Evolutionary conservation across 1,140 invertebrate genomes (phyloP).

Genomic region (Pseudomyrmex flavicornis): DNA sequence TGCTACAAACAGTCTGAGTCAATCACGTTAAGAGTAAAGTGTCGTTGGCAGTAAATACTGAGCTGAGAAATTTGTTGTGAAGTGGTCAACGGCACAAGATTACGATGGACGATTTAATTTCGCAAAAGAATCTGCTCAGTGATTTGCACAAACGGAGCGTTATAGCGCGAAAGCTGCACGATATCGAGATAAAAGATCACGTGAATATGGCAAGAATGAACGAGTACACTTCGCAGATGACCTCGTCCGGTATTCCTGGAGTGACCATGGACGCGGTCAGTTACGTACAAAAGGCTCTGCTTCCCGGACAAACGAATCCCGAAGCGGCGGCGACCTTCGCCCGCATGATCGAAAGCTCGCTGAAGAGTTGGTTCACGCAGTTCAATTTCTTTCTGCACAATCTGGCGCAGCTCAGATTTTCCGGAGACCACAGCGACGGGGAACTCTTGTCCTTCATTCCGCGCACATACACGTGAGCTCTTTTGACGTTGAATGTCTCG

Average conservation of each 20-base stretch:
- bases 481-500: constrained; percentile 7
- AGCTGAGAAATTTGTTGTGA: background rate
- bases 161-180: constrained; percentile 69
- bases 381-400: constrained; percentile 99
- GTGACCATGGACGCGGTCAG: constrained; percentile 95
- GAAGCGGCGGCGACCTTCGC: constrained; percentile 98
- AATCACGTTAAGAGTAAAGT: constrained; percentile 45
- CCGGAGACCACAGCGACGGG: constrained; percentile 92
- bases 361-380: constrained; percentile 96
- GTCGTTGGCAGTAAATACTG: background rate
- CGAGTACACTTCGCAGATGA: constrained; percentile 90
- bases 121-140: constrained; percentile 26
- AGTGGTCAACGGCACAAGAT: background rate
- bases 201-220: constrained; percentile 76
- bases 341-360: constrained; percentile 94
- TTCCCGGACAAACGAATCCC: constrained; percentile 95
- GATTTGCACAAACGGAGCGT: constrained; percentile 46
- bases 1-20: constrained; percentile 50
- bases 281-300: constrained; percentile 96
- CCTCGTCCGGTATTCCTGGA: constrained; percentile 96
- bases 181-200: constrained; percentile 74
- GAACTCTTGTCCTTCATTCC: constrained; percentile 97
- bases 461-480: constrained; percentile 94
- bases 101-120: constrained; percentile 69
- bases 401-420: constrained; percentile 96